These are phyloP conservation scores for Cathartes aura DNA, from an alignment of 2,113 vertebrate species.

Conservation along the genomic window DNA sequence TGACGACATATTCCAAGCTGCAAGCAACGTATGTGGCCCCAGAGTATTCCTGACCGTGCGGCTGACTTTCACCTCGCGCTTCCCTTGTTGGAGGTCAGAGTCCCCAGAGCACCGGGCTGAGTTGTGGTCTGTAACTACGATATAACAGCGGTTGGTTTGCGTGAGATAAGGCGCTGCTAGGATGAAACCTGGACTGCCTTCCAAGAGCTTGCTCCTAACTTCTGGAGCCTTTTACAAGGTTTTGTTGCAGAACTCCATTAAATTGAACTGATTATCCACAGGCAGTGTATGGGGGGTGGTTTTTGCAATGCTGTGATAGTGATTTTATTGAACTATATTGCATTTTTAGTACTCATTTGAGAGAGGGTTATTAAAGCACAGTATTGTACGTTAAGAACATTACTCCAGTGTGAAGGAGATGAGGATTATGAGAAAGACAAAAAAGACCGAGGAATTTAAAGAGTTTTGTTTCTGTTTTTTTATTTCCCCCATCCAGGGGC, in stretches of 20 bases:
- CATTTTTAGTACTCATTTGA: slow-evolving; percentile 42
- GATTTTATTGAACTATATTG: slow-evolving; percentile 22
- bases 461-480: background rate
- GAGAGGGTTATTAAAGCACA: slow-evolving; percentile 18
- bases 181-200: too few species aligned
- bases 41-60: accelerated
- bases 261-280: background rate
- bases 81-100: accelerated
- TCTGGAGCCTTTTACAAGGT: background rate
- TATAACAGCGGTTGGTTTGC: accelerated
- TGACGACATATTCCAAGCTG: accelerated
- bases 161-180: accelerated
- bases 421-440: background rate
- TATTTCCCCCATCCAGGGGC: background rate
- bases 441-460: background rate
- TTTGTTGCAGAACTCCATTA: background rate
- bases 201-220: background rate
- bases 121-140: accelerated
- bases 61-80: accelerated
- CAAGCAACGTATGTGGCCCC: background rate
- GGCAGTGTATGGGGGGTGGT: background rate
- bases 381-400: background rate
- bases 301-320: background rate
- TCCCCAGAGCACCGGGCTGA: background rate
- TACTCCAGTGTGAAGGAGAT: background rate